Conservation (phyloP, 2,797 vertebrate species). For the Buceros bicornis region DNA sequence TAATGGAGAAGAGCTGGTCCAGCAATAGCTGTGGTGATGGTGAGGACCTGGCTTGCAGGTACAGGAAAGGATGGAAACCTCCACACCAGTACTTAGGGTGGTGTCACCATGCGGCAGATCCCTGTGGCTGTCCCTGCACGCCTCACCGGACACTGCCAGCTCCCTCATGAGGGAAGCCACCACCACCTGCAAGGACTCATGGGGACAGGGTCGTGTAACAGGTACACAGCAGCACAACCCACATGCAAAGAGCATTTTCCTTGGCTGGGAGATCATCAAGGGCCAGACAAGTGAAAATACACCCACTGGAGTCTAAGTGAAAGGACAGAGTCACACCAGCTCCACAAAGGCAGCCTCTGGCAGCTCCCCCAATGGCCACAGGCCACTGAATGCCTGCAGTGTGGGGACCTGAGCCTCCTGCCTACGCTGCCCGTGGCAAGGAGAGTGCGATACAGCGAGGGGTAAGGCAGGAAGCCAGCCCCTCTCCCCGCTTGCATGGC, state of each 20-base stretch:
- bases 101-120: background rate
- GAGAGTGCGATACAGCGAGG: background rate
- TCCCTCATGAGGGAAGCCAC: background rate
- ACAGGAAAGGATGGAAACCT: background rate
- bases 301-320: background rate
- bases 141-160: background rate
- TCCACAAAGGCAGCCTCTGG: background rate
- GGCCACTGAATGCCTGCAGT: background rate
- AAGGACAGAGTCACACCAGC: accelerated
- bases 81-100: background rate
- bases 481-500: background rate
- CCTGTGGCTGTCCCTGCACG: background rate
- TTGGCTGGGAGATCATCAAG: background rate
- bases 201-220: background rate
- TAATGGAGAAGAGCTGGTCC: accelerated
- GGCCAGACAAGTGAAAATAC: background rate
- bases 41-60: background rate
- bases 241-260: background rate
- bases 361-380: background rate
- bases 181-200: background rate
- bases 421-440: accelerated
- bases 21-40: background rate
- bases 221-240: background rate
- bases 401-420: background rate
- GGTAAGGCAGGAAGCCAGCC: background rate